Base-by-base conservation (phyloP, 2,888 invertebrate species). In the Hirtodrosophila histrioides region DNA sequence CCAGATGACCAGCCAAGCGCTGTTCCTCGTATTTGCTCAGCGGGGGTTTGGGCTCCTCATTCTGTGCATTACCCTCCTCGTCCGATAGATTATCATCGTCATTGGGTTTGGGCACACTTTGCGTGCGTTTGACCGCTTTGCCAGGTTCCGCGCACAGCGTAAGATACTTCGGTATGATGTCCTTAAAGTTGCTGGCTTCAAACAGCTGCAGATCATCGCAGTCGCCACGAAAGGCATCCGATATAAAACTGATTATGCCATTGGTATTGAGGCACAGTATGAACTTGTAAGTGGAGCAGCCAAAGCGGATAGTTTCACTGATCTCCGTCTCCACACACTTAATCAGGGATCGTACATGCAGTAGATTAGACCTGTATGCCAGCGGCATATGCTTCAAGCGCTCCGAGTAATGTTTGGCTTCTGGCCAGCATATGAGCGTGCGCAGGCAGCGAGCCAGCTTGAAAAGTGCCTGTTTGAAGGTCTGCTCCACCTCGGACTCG, bases 321-420 rank as follows among this genome's bases (percentile, higher is more conserved):
- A 91, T 76, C 41, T 91, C 91, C 44, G 91, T 91, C 54, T 91
- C 92, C 10, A 91, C 91, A 58, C 91, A 91, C 54, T 91, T 91
- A 54, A 91, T 90, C 41, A 91, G 43, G 17, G 92, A 91, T 62
- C 91, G 91, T 8, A 91, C 90, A 61, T 90, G 89, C 37, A 91
- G 74, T n/a, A 91, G 71, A 65, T 89, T 89, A 7, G 89, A 84
- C 3, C 91, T 87, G 51, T 89, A 91, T 3, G 89, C 83, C 61
- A 91, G 85, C 2, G 91, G 91, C 11, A 90, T 69, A 68, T 91
- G 89, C 76, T 91, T 91, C 44, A 91, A 86, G 0, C 92, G 87
- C 45, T 91, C 92, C 49, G 89, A 89, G 61, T 90, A 90, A 33
- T 89, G 89, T 39, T 91, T 90, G 4, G 86, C 87, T 33, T 91